Evolutionary conservation across 2,888 invertebrate genomes (phyloP), one percentile per base, ranked within the genome.

Genomic region (Lamellibrachia columna): DNA sequence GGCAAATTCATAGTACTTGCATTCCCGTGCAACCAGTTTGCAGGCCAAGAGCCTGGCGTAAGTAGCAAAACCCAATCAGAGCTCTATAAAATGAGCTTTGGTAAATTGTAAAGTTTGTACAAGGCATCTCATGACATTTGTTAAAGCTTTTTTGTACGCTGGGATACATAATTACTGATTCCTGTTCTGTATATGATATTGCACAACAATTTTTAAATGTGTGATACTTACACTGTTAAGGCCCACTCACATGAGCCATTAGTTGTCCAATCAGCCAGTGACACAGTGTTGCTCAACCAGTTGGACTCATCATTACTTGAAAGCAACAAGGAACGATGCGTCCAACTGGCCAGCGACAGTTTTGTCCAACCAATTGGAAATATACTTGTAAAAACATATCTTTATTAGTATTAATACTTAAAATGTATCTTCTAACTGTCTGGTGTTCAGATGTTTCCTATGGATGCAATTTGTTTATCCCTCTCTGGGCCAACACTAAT

Each of bases 11-110:
- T 95, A 90, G 96, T 97, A 3, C 94, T 97, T 28, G 97, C 96
- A 1, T 97, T 97, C 94, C 97, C 97, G 3, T 97, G 97, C 94
- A 97, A 97, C 94, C 97, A 97, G 95, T 97, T 97, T 96, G 97
- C 97, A 6, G 95, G 95, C 40, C 97, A 97, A 94, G 97, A 97
- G 95, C 97, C 97, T 22, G 96, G 95, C 94, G 96, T 96, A 94
- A 93, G 93, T 92, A 75, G 15, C 75, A 75, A 22, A 75, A 11
- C 75, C 6, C 6, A 40, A 40, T 40, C 40, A 40, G 40, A 40
- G 40, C 40, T 3, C 22, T 75, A n/a, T 22, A 6, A 22, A 75
- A 11, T 75, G 75, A 75, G 4, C 75, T 6, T 4, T 75, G 75
- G n/a, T 1, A 22, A 75, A 75, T n/a, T 75, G 22, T 40, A 40